Evolutionary conservation across 2,888 invertebrate species (phyloP).

Genomic region (Polylopha cassiicola): DNA sequence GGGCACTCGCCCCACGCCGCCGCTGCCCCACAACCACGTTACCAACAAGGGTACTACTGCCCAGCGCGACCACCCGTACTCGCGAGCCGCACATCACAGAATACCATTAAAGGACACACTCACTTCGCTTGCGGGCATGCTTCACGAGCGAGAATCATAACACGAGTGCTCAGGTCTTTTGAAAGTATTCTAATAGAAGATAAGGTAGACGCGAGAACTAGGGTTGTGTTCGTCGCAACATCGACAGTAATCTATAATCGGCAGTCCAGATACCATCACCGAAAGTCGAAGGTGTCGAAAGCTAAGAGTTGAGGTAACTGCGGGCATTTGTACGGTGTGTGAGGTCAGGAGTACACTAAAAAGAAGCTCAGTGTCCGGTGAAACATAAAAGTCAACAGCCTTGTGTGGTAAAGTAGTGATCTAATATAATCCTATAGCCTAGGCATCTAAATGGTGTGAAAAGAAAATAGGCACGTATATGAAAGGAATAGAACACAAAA

Average conservation of each 20-base stretch:
- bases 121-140: constrained; percentile 5
- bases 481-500: constrained; percentile 53
- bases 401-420: constrained; percentile 74
- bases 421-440: constrained; percentile 75
- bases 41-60: constrained; percentile 56
- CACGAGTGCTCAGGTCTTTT: constrained; percentile 38
- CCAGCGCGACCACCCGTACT: constrained; percentile 46
- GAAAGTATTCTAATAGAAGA: constrained; percentile 55
- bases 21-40: constrained; percentile 74
- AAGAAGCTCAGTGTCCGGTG: constrained; percentile 74
- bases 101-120: constrained; percentile 56
- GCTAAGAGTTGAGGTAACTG: constrained; percentile 77
- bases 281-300: constrained; percentile 72
- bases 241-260: constrained; percentile 45
- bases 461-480: constrained; percentile 72
- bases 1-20: constrained; percentile 69
- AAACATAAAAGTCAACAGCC: constrained; percentile 74
- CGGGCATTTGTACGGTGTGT: constrained; percentile 77
- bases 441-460: constrained; percentile 73
- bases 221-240: constrained; percentile 62
- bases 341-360: constrained; percentile 75
- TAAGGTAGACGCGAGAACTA: constrained; percentile 51
- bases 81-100: constrained; percentile 53
- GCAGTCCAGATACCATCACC: constrained; percentile 57
- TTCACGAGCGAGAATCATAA: not conserved